Evolutionary conservation across 2,797 vertebrate species (phyloP).

Genomic region (Mionectes olivaceus): DNA sequence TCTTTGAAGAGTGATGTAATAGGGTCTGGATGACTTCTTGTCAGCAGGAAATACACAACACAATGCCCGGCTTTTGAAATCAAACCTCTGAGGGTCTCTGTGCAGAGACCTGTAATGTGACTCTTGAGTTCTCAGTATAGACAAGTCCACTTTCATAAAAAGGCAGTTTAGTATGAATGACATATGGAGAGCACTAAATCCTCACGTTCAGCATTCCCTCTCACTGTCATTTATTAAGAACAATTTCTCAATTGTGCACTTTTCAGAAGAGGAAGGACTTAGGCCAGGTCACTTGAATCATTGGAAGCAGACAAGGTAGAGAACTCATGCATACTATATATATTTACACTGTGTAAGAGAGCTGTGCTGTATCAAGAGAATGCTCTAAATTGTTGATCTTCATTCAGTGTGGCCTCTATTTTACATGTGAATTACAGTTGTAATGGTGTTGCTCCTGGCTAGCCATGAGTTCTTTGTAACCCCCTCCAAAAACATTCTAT

Average conservation of each 20-base stretch:
- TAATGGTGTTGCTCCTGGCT: background rate
- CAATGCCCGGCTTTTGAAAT: constrained; percentile 43
- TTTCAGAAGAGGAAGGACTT: background rate
- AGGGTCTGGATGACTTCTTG: constrained; percentile 32
- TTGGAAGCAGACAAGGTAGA: background rate
- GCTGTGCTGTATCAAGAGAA: background rate
- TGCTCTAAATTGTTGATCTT: background rate
- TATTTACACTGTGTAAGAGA: background rate
- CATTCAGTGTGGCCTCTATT: background rate
- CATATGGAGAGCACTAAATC: background rate
- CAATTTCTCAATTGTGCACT: background rate
- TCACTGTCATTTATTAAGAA: rapidly evolving
- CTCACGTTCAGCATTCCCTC: background rate
- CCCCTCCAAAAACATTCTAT: background rate
- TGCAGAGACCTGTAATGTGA: background rate
- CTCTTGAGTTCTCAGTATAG: constrained; percentile 34
- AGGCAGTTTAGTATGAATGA: background rate
- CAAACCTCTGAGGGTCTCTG: background rate
- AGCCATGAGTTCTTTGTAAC: background rate
- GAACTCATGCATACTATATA: background rate
- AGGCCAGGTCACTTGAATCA: rapidly evolving
- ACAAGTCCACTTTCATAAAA: background rate
- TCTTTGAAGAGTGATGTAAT: constrained; percentile 59
- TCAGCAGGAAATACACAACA: constrained; percentile 48
- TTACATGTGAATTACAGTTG: background rate